Conservation (phyloP, 2,888 invertebrate species). For the Tachystola acroxantha region DNA sequence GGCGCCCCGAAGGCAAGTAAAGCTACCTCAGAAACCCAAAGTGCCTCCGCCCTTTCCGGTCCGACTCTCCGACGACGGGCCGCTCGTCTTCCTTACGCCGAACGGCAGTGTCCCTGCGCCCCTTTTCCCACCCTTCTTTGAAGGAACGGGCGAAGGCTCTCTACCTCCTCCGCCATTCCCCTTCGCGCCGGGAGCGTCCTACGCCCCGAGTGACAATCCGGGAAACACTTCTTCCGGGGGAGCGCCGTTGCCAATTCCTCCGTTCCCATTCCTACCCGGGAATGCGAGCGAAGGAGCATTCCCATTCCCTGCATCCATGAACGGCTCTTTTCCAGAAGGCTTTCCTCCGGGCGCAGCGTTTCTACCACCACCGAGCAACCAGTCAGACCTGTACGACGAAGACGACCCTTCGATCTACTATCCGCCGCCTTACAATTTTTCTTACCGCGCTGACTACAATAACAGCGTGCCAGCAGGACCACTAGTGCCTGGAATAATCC, state of each 20-base stretch:
- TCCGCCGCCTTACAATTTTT: slow-evolving; percentile 94
- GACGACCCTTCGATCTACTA: slow-evolving; percentile 95
- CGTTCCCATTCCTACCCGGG: slow-evolving; percentile 80
- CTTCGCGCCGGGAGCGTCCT: slow-evolving; percentile 78
- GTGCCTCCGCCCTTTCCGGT: slow-evolving; percentile 96
- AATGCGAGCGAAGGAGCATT: slow-evolving; percentile 75
- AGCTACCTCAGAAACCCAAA: slow-evolving; percentile 88
- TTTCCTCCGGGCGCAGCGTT: slow-evolving; percentile 76
- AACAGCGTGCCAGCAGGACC: slow-evolving; percentile 90
- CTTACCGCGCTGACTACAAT: slow-evolving; percentile 87
- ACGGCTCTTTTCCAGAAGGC: slow-evolving; percentile 78
- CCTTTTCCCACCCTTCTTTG: slow-evolving; percentile 82
- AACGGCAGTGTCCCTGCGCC: slow-evolving; percentile 86
- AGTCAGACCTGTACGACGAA: slow-evolving; percentile 89
- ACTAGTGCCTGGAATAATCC: slow-evolving; percentile 90
- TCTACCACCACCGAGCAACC: slow-evolving; percentile 85
- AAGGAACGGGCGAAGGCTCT: slow-evolving; percentile 79
- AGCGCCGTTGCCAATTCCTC: slow-evolving; percentile 80
- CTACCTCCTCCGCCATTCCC: slow-evolving; percentile 75
- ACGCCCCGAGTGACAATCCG: slow-evolving; percentile 78
- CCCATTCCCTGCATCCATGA: slow-evolving; percentile 76
- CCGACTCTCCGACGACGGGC: slow-evolving; percentile 90
- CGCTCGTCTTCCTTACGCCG: slow-evolving; percentile 90
- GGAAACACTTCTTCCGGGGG: slow-evolving; percentile 83
- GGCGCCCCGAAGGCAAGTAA: slow-evolving; percentile 90